Evolutionary conservation across 2,888 invertebrate species (phyloP).

Genomic region (Metalampra italica): DNA sequence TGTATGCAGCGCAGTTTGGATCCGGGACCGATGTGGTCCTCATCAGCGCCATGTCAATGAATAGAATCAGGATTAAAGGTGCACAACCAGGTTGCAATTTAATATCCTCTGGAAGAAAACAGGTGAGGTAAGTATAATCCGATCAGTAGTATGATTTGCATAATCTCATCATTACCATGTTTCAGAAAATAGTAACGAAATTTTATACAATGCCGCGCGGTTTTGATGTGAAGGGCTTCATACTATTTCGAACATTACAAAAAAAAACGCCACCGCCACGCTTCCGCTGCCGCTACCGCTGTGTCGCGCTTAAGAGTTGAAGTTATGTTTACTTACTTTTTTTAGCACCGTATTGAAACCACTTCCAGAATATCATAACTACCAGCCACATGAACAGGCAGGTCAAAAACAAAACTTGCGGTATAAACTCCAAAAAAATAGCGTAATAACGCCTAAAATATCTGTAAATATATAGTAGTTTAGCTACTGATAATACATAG

Average conservation of each 20-base stretch:
- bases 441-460: conserved; percentile 80
- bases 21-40: conserved; percentile 38
- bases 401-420: conserved; percentile 92
- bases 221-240: too few relatives aligned
- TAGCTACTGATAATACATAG: too few relatives aligned
- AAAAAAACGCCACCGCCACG: too few relatives aligned
- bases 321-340: conserved; percentile 38
- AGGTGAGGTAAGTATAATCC: neutral
- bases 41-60: conserved; percentile 87
- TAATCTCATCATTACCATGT: too few relatives aligned
- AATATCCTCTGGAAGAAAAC: conserved; percentile 26
- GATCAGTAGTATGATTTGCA: neutral
- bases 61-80: conserved; percentile 85
- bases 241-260: too few relatives aligned
- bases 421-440: conserved; percentile 89
- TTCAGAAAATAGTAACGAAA: too few relatives aligned
- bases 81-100: conserved; percentile 76
- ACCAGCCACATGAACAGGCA: conserved; percentile 93
- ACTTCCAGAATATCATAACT: conserved; percentile 91
- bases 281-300: too few relatives aligned
- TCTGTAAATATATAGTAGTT: conserved; percentile 43
- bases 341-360: conserved; percentile 80
- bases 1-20: conserved; percentile 71
- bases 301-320: too few relatives aligned
- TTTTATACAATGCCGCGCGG: too few relatives aligned